Conservation (phyloP, 2,113 vertebrate genomes). For the Geothlypis trichas region DNA sequence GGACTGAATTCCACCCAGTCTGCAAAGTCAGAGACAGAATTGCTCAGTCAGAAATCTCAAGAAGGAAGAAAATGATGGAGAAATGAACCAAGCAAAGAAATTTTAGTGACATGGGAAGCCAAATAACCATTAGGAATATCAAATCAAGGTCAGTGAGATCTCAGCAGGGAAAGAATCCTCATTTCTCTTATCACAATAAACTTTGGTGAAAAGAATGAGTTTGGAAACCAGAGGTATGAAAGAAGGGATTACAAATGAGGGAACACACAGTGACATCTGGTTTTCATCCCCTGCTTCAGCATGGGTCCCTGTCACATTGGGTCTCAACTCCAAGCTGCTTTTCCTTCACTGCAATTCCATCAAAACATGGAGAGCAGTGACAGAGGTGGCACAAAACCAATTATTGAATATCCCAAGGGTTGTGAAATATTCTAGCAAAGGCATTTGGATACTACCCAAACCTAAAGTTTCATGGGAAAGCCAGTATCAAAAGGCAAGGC, state of each 20-base stretch:
- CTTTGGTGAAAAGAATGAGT: neutral
- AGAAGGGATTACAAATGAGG: neutral
- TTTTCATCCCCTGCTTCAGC: neutral
- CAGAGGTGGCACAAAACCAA: neutral
- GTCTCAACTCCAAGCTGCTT: neutral
- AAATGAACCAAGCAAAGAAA: neutral
- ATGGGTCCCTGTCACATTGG: neutral
- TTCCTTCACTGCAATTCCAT: neutral
- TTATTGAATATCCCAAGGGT: neutral
- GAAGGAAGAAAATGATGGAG: neutral
- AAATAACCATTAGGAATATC: neutral
- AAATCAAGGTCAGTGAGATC: neutral
- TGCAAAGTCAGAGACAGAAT: slow-evolving; percentile 54
- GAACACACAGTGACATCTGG: neutral
- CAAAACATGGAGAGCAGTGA: neutral
- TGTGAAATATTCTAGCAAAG: neutral
- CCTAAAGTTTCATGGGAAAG: neutral
- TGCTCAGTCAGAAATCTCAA: neutral
- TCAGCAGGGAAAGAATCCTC: neutral
- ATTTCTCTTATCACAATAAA: neutral
- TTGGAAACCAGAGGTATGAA: neutral
- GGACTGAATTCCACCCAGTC: slow-evolving; percentile 99
- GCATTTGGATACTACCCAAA: neutral
- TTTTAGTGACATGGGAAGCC: neutral
- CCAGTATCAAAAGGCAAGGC: neutral